Base-by-base conservation (phyloP, 1,140 invertebrate genomes). In the Parasteatoda tepidariorum region DNA sequence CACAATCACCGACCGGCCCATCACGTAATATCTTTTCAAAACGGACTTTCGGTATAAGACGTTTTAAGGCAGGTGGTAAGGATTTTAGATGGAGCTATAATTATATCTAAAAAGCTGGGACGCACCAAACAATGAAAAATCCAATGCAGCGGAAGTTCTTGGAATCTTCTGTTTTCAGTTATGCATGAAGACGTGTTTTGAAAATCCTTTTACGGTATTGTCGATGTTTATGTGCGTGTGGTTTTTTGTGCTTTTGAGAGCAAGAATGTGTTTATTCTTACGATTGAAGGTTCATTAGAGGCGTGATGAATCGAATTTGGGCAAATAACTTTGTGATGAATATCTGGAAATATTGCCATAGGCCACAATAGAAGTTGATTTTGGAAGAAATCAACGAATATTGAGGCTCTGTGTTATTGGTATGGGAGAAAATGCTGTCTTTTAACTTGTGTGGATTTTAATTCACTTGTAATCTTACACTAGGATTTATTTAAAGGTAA, bases 71-170 rank as follows among this genome's bases (percentile, higher is more conserved):
- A 68, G 34, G 26, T 68, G 66, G n/a, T 11, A 26, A 26, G 11
- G n/a, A 24, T 61, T 61, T 24, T 22, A 26, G 22, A 41, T 28
- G 18, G 3, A 22, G n/a, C 6, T 61, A 41, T 38, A 74, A 74
- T 62, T 74, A 62, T 41, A 61, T 18, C 71, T 61, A 38, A 61
- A 57, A n/a, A 9, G n/a, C n/a, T n/a, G 31, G 34, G 34, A 26
- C 33, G 15, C 30, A 18, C 71, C 15, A 74, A 62, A 61, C 71
- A 74, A 41, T 22, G 26, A 30, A 13, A 38, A 34, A n/a, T n/a
- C 11, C 11, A 34, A 6, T 33, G 2, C 5, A 24, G 55, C 71
- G 71, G 71, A 74, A 74, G 71, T 61, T 74, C 34, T 54, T 28
- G 38, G 48, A 9, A 26, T 22, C 70, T 30, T 73, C 54, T 22